phyloP scores from a whole-genome alignment of 2,888 invertebrate species.

The Lamellibrachia columna region DNA sequence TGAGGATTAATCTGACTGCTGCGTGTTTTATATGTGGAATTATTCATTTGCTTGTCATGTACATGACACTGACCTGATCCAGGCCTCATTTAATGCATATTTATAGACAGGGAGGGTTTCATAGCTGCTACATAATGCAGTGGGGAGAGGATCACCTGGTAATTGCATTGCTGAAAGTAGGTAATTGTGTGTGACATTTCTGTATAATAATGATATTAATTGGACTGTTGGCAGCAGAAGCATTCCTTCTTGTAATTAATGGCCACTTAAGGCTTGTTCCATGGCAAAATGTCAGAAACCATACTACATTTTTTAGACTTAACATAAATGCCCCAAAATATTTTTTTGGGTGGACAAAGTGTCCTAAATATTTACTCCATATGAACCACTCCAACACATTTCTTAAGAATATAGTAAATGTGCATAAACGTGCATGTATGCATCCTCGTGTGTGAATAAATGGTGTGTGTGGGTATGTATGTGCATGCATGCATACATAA shows the following conservation, averaged over 20 bases:
- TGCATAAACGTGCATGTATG: not conserved
- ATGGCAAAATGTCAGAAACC: not conserved
- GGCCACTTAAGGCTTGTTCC: not conserved
- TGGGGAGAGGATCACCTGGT: not conserved
- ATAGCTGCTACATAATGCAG: not conserved
- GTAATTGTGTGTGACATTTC: constrained; percentile 3
- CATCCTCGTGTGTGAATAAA: not conserved
- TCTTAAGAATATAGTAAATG: too few relatives aligned
- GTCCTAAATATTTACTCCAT: too few relatives aligned
- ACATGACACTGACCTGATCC: not conserved
- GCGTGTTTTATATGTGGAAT: not conserved
- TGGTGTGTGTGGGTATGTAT: too few relatives aligned
- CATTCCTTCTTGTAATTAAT: not conserved
- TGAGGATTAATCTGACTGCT: not conserved
- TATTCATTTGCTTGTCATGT: not conserved
- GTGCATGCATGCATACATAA: too few relatives aligned
- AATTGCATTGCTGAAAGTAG: not conserved
- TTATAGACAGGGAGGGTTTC: not conserved
- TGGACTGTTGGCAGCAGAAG: not conserved
- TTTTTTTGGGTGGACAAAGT: not conserved
- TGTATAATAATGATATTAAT: not conserved
- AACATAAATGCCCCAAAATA: not conserved
- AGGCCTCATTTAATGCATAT: constrained; percentile 12
- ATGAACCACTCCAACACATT: too few relatives aligned
- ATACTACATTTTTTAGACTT: not conserved